Evolutionary conservation across 1,140 invertebrate genomes (phyloP), one percentile per base, ranked within the genome.

Genomic region (Drosophila sp.): DNA sequence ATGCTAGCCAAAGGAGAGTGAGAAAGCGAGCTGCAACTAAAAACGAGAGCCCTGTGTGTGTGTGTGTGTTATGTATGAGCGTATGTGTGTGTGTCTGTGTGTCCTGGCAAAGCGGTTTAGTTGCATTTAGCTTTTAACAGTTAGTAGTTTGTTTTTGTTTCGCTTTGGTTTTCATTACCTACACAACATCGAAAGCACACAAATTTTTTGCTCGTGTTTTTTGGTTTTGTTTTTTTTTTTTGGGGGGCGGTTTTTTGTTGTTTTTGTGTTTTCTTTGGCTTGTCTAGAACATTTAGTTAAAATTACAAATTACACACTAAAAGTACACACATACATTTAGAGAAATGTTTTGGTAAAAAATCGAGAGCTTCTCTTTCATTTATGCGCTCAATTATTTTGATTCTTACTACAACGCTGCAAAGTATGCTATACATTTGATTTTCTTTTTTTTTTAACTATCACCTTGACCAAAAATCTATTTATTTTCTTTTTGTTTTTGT

Each of bases 101-200:
- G 70, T 65, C 47, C 41, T 80, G 76, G 76, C 71, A 89, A 87
- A 87, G 84, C 84, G 77, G 76, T 84, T 87, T 89, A 89, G 84
- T 74, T 80, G 70, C 76, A 89, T 80, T 87, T 79, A 76, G 76
- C 72, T 77, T 87, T 79, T 87, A 87, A 79, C 83, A 87, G 83
- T 78, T 83, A 72, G 70, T 79, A 76, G 71, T 75, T 76, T 73
- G 60, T 65, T 66, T 62, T 66, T 80, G 70, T 77, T 72, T 58
- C 72, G 41, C 70, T 64, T 77, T 71, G 57, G 61, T 66, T 81
- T 84, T 73, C 63, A 84, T 78, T 84, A 50, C 44, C 44, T 50
- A 78, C 67, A 90, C 85, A 89, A 89, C 84, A 89, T 73, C 74
- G 68, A 89, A 89, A 89, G 84, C 84, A 89, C 84, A 90, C 85